Conservation (phyloP, 1,140 invertebrate species). For the Callitettix versicolor region DNA sequence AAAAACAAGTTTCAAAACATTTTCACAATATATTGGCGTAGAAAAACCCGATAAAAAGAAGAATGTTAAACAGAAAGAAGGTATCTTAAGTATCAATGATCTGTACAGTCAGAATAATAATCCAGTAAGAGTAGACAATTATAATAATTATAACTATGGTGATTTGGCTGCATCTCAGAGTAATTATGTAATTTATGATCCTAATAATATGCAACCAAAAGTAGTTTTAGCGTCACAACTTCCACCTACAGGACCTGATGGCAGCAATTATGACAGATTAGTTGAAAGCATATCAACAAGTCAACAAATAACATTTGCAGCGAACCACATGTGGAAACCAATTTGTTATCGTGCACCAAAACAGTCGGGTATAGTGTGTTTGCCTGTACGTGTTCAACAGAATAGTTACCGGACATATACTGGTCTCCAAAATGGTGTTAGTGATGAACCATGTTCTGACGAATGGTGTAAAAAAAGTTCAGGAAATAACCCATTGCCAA, state of each 20-base stretch:
- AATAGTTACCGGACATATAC: background rate
- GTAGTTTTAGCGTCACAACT: background rate
- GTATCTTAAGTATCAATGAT: too few species aligned
- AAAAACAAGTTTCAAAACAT: too few species aligned
- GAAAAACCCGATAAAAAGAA: too few species aligned
- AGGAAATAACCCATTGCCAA: background rate
- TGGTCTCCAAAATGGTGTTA: background rate
- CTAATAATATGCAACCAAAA: background rate
- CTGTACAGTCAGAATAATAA: too few species aligned
- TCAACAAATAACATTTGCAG: slow-evolving; percentile 9
- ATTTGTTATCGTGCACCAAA: slow-evolving; percentile 3
- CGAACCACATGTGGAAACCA: slow-evolving; percentile 4
- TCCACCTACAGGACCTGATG: slow-evolving; percentile 8
- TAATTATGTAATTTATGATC: slow-evolving; percentile 29
- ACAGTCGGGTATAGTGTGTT: background rate
- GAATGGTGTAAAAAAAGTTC: background rate
- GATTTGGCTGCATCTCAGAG: background rate
- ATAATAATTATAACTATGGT: too few species aligned
- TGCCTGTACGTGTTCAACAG: background rate
- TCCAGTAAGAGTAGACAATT: too few species aligned
- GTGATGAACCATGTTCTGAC: background rate
- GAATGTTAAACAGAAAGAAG: too few species aligned
- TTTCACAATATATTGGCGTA: too few species aligned
- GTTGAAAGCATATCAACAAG: slow-evolving; percentile 2
- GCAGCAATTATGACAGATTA: background rate